phyloP scores from a whole-genome alignment of 2,888 invertebrate genomes.

The Eustalomyia histrio region DNA sequence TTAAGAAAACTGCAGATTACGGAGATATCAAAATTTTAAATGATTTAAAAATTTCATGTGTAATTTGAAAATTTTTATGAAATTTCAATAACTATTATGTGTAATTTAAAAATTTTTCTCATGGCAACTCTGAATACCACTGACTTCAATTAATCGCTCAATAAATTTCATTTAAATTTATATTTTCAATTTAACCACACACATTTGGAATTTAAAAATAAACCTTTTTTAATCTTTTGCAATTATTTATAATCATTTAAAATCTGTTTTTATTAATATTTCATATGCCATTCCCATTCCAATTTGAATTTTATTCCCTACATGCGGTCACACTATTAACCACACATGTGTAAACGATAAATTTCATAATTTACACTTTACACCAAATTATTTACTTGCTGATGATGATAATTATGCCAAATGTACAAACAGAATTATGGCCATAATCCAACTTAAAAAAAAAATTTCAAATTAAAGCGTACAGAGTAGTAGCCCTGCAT shows the following conservation, averaged over 20 bases:
- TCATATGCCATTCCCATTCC: slow-evolving; percentile 1
- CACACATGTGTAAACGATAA: slow-evolving; percentile 47
- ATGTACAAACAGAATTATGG: slow-evolving; percentile 63
- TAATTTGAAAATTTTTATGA: no score
- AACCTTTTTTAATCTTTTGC: slow-evolving; percentile 25
- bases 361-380: slow-evolving; percentile 56
- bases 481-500: background rate
- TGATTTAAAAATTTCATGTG: no score
- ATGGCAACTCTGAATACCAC: no score
- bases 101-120: no score
- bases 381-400: slow-evolving; percentile 45
- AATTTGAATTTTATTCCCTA: background rate
- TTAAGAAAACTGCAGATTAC: no score
- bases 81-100: no score
- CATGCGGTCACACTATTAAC: slow-evolving; percentile 13
- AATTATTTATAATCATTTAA: slow-evolving; percentile 57
- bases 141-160: background rate
- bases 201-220: background rate
- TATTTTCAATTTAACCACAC: slow-evolving; percentile 4
- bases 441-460: slow-evolving; percentile 31
- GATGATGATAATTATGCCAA: slow-evolving; percentile 60
- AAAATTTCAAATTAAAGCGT: background rate
- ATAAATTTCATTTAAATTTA: background rate
- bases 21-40: no score
- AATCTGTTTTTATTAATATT: slow-evolving; percentile 50